Evolutionary conservation across 2,888 invertebrate species (phyloP), one percentile per base, ranked within the genome.

Genomic region (Conchocele bisecta): DNA sequence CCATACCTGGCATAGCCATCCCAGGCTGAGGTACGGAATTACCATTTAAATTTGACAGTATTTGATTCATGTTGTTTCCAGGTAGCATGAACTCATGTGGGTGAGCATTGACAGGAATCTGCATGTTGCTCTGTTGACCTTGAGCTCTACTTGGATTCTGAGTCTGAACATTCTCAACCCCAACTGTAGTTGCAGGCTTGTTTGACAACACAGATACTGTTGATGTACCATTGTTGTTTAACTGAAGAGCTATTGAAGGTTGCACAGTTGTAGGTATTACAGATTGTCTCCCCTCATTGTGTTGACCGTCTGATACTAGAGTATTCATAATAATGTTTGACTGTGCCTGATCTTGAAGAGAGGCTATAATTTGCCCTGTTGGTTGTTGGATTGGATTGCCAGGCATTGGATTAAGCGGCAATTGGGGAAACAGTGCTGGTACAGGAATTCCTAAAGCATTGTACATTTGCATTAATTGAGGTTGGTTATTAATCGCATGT

Each of bases 381-480:
- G 50, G 3, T 28, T 33, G 26, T 9, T 31, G 22, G 3, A 46
- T 11, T 13, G 28, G 50, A 31, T 50, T 50, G 17, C 20, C 31
- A 13, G 26, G 17, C 50, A 28, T 50, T 2, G 33, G 4, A 24
- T 50, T 33, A 50, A 29, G 33, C 22, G 46, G 3, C 5, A 3
- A 31, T n/a, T 58, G 58, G 15, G 31, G 33, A 7, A 33, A 20
- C 15, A 44, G 17, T 13, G 13, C 51, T 50, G 50, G 69, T 24
- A 64, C 28, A 13, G 56, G 56, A 7, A 74, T 31, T 17, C 74
- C 74, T 13, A 74, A 58, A 17, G 69, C 57, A 60, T 56, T 61
- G 22, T 56, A 68, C 76, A 76, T 68, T 20, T 76, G 76, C 13
- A 76, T 22, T 15, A 72, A 26, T 37, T 75, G 75, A 31, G 66